Base-by-base conservation (phyloP, 2,888 invertebrate species). In the Apotomis capreana region DNA sequence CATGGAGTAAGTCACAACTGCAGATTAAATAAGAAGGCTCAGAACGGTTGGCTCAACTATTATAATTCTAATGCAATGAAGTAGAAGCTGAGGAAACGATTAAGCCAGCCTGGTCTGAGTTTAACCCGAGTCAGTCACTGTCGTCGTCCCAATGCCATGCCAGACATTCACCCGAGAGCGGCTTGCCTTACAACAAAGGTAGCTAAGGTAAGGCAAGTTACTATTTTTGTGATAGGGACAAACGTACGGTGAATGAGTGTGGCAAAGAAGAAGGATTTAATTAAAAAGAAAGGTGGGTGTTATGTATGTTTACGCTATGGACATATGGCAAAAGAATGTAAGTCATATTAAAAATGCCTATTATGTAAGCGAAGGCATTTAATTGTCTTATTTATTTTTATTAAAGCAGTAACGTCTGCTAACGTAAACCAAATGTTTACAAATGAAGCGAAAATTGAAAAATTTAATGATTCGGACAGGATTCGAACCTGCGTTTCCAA, bases 1-100 rank as follows among this genome's bases (percentile, higher is more conserved):
- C 59, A 12, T 59, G 40, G 59, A 44, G 12, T 8, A 44, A 40
- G 6, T 40, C 40, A 40, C 40, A 40, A 40, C 6, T 40, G 40
- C 40, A 40, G 6, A 40, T 5, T 40, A 40, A 3, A 40, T 2
- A 40, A 40, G 5, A 79, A 44, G 59, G 12, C 40, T 40, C 59
- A n/a, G 13, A 59, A 59, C 59, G n/a, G 8, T 44, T 59, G n/a
- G n/a, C 59, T 0, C 40, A 12, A 5, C 40, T 59, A 3, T 44
- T 54, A 15, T 6, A 54, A 4, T 54, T 15, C n/a, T 54, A 15
- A 5, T n/a, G 6, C 5, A 3, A 15, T 2, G 37, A 59, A 59
- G 9, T 59, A 55, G 59, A 59, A n/a, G 12, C 59, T 0, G n/a
- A 40, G 12, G 37, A 58, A 58, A 58, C 37, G 10, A 58, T 58